Base-by-base conservation (phyloP, 37 sponge, comb jelly and placozoan genomes). In the Aplysina aerophoba region DNA sequence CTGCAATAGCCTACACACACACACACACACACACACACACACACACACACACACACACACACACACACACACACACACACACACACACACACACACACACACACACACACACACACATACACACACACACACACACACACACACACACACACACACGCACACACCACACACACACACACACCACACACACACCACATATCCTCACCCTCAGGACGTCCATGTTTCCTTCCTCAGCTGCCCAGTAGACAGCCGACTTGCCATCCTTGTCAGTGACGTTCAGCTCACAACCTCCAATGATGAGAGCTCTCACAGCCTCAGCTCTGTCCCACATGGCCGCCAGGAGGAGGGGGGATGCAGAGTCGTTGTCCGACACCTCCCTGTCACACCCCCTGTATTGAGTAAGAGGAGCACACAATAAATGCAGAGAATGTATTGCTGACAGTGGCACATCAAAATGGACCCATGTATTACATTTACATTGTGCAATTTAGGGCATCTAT, bases 311-410 rank as follows among this genome's bases (percentile, higher is more conserved):
- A 15, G 90, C 90, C 19, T 78, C 72, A 1, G 58, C 57, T 75
- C 87, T 82, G 6, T 88, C 93, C 35, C 77, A 53, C 33, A 33
- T 64, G 0, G 83, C 90, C 13, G 93, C 90, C 19, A 84, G 80
- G 59, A 93, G 66, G 6, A 93, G 82, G 14, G 93, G 93, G 65
- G 90, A 36, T 88, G 73, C 72, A 19, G 93, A 89, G 59, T 87
- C 56, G 0, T 53, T 53, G 54, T 93, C 93, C 34, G 31, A 73
- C 8, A 82, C 81, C 20, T 84, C 78, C 27, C 83, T 85, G 55
- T 89, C 83, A 34, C 88, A 88, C 12, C 84, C 84, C 22, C 88
- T 88, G 67, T 5, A 38, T 64, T 12, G 66, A 30, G 31, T 6
- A 64, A 25, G 8, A 12, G 65, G 28, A n/a, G 65, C 3, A 28